Evolutionary conservation across 2,797 vertebrate species (phyloP).

Genomic region (Tadarida brasiliensis): DNA sequence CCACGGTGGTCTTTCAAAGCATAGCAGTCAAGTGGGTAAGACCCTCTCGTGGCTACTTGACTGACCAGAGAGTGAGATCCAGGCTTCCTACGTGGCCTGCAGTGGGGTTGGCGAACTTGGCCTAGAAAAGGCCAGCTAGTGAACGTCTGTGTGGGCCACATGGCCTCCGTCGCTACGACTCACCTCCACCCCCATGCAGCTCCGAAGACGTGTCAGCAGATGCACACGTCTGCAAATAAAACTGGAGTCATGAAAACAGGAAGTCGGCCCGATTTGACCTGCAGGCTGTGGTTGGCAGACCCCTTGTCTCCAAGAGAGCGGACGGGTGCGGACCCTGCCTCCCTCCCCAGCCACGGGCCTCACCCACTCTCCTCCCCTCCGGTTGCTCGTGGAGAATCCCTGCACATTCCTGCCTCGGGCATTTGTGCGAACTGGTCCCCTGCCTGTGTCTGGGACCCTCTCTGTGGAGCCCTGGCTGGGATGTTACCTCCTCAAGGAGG

Average conservation of each 20-base stretch:
- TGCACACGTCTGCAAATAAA: neutral
- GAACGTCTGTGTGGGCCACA: neutral
- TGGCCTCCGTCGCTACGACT: too few species aligned
- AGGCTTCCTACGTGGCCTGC: neutral
- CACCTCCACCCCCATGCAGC: neutral
- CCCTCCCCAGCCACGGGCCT: neutral
- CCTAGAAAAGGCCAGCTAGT: neutral
- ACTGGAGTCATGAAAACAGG: constrained; percentile 7
- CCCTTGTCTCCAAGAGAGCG: neutral
- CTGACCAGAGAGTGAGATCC: neutral
- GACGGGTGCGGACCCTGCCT: neutral
- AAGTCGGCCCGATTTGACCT: neutral
- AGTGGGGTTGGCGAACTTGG: neutral
- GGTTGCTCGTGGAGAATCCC: neutral
- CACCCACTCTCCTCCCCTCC: neutral
- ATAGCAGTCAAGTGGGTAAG: neutral
- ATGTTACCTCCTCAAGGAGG: neutral
- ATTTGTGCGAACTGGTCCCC: neutral
- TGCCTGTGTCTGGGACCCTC: neutral
- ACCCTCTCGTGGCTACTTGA: neutral
- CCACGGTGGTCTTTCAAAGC: neutral
- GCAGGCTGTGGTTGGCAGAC: neutral
- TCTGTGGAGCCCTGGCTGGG: neutral
- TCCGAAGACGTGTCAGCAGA: neutral
- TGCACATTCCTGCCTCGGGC: neutral